phyloP scores from a whole-genome alignment of 2,113 vertebrate genomes.

The Ginglymostoma cirratum region DNA sequence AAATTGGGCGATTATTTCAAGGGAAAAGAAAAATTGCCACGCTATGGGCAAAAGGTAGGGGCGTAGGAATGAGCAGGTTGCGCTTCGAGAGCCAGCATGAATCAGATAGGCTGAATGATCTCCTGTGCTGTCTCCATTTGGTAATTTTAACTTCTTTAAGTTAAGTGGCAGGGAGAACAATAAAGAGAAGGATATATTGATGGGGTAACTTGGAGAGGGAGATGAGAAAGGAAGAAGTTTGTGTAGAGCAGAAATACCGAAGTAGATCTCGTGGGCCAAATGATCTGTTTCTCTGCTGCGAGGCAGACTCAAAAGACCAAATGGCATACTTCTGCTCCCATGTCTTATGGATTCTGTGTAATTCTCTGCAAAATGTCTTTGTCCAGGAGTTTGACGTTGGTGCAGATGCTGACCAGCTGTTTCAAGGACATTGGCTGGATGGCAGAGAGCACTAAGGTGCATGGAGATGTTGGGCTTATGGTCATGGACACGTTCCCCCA shows the following conservation, averaged over 20 bases:
- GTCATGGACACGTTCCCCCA: slow-evolving; percentile 37
- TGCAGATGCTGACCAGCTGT: slow-evolving; percentile 39
- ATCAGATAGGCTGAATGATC: no score
- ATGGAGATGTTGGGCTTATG: slow-evolving; percentile 38
- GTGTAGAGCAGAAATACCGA: background rate
- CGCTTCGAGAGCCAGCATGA: no score
- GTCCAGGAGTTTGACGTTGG: slow-evolving; percentile 37
- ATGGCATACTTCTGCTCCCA: no score
- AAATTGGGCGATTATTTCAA: no score
- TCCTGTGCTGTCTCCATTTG: no score
- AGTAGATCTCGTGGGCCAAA: background rate
- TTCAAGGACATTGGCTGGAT: slow-evolving; percentile 39
- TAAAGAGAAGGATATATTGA: background rate
- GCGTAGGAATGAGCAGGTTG: no score
- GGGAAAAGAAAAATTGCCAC: no score
- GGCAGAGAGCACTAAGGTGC: rapidly evolving
- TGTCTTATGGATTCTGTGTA: background rate
- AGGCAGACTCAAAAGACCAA: no score
- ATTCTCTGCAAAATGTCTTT: background rate
- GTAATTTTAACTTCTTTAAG: background rate
- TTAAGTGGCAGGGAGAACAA: background rate
- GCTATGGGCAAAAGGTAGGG: no score
- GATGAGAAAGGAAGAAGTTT: no score
- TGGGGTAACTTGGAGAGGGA: background rate
- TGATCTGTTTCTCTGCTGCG: background rate